phyloP scores from a whole-genome alignment of 2,113 vertebrate species.

The Crotalus horridus region DNA sequence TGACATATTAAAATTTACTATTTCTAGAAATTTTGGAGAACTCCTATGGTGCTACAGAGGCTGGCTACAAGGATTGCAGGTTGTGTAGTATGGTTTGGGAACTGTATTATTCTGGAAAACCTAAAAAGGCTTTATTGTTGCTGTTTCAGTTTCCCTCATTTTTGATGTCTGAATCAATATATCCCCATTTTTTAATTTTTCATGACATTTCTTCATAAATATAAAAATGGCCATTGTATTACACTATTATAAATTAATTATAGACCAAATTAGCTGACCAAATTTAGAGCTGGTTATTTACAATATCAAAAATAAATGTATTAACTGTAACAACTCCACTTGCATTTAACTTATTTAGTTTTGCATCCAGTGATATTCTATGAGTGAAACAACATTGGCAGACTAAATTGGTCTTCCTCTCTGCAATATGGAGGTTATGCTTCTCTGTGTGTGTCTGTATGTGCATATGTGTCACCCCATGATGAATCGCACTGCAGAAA shows the following conservation, averaged over 20 bases:
- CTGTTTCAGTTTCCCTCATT: neutral
- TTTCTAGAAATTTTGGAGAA: neutral
- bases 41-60: neutral
- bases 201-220: neutral
- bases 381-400: neutral
- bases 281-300: neutral
- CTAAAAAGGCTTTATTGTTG: neutral
- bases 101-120: neutral
- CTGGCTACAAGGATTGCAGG: neutral
- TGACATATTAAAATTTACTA: neutral
- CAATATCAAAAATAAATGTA: neutral
- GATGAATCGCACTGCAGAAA: neutral
- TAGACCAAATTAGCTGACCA: neutral
- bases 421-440: neutral
- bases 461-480: neutral
- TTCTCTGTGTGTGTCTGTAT: neutral
- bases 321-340: neutral
- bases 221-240: neutral
- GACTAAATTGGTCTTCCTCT: neutral
- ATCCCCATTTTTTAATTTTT: neutral
- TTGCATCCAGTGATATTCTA: neutral
- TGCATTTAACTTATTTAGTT: neutral
- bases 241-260: neutral
- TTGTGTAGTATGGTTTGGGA: neutral
- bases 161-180: neutral